Evolutionary conservation across 2,797 vertebrate species (phyloP), one percentile per base, ranked within the genome.

Genomic region (Menidia menidia): DNA sequence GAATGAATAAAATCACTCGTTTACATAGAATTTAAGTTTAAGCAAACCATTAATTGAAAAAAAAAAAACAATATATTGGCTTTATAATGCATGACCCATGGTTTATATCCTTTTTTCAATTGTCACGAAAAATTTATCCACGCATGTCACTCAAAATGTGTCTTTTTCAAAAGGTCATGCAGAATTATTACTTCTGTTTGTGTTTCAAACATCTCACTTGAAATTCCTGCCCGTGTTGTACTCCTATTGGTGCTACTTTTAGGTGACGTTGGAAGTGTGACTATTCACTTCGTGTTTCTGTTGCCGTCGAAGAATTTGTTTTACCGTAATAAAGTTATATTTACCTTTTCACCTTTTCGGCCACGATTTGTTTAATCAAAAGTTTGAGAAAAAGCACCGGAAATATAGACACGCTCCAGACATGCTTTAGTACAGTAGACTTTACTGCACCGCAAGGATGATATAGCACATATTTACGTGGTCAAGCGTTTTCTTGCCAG

Each of bases 211-310:
- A 25, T 25, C 25, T 25, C 25, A 25, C 6, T 57, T 50, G 3
- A 61, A 44, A 33, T 55, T 68, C 9, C 31, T 35, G 12, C 30
- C 3, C 35, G 42, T 15, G 31, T 48, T 47, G 51, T 32, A 39
- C 31, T 30, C 43, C 55, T 48, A 25, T 25, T 25, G 25, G 33
- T 83, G 78, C 15, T 84, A 60, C 78, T 11, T 83, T 87, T 55
- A 82, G 14, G 56, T 61, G 39, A 25, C 61, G 60, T 61, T 60
- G 45, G 55, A 6, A 10, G 3, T 32, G 33, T 35, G 6, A 2
- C 9, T 39, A 25, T 63, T 72, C 33, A 14, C 18, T n/a, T 57
- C 50, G 1, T 9, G 41, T 8, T 61, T 41, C 4, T 62, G 25
- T 44, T 18, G 11, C 35, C 4, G 25, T 25, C 25, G 25, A 25